Evolutionary conservation across 2,797 vertebrate genomes (phyloP).

Genomic region (Danio jaintianensis): DNA sequence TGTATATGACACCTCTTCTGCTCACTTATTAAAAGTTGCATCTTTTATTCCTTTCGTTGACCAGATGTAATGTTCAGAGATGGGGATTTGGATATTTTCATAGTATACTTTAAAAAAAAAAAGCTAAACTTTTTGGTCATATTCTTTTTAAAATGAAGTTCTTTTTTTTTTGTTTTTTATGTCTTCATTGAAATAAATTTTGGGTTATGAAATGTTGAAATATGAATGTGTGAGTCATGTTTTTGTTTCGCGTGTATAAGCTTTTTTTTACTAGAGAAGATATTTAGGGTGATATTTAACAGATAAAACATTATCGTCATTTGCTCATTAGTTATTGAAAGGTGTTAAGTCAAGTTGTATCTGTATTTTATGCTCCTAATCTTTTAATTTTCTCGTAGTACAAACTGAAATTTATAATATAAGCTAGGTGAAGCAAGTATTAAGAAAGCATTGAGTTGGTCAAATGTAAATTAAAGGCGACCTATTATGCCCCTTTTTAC

Average conservation of each 20-base stretch:
- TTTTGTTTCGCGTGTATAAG: not conserved
- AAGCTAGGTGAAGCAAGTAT: not conserved
- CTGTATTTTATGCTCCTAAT: not conserved
- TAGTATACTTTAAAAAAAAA: conserved; percentile 74
- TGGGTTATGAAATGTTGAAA: conserved; percentile 72
- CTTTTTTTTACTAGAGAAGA: not conserved
- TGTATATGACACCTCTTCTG: conserved; percentile 70
- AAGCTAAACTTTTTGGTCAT: conserved; percentile 71
- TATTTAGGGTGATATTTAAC: not conserved
- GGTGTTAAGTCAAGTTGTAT: not conserved
- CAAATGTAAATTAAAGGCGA: too few relatives aligned
- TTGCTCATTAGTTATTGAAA: not conserved
- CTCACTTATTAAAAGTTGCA: conserved; percentile 68
- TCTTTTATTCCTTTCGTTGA: conserved; percentile 69
- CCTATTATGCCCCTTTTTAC: too few relatives aligned
- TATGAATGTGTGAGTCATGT: not conserved
- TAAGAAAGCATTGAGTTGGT: not conserved
- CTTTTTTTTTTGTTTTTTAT: conserved; percentile 75
- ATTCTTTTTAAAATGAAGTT: conserved; percentile 69
- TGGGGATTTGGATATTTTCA: conserved; percentile 68
- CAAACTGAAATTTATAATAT: not conserved
- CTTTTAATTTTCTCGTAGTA: not conserved
- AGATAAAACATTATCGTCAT: not conserved
- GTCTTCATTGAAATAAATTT: conserved; percentile 84
- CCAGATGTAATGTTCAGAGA: conserved; percentile 58